phyloP scores from a whole-genome alignment of 2,797 vertebrate genomes.

The Phyllotis vaccarum region DNA sequence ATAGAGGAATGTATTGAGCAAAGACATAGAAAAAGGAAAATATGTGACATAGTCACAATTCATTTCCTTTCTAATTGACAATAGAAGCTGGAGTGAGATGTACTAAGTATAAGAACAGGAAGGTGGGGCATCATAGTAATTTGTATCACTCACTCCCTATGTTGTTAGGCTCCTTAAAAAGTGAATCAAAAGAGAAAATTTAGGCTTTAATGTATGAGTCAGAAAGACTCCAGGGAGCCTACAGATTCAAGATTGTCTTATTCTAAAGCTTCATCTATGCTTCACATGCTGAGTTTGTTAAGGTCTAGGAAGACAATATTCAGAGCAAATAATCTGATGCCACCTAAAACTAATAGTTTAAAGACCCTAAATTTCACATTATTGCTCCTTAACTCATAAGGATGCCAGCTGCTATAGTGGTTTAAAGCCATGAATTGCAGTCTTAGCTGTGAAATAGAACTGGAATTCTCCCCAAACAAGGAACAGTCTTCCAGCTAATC shows the following conservation, averaged over 20 bases:
- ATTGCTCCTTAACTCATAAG: constrained; percentile 11
- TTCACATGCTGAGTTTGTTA: constrained; percentile 9
- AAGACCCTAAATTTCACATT: constrained; percentile 35
- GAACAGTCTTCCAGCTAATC: constrained; percentile 17
- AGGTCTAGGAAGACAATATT: neutral
- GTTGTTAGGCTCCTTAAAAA: neutral
- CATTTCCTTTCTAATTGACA: neutral
- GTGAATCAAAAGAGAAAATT: neutral
- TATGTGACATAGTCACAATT: neutral
- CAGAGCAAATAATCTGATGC: constrained; percentile 29
- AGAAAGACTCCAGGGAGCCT: constrained; percentile 10
- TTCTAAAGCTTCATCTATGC: constrained; percentile 1
- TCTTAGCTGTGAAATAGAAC: constrained; percentile 40
- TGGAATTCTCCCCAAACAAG: constrained; percentile 1
- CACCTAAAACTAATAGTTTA: neutral
- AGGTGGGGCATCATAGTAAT: neutral
- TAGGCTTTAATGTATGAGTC: neutral
- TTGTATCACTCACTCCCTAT: constrained; percentile 9
- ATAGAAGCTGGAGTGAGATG: constrained; percentile 12
- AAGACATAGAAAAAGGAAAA: constrained; percentile 12
- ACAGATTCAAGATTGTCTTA: neutral
- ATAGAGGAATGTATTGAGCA: neutral
- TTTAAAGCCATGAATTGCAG: constrained; percentile 1
- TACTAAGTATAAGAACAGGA: neutral
- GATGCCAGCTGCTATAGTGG: constrained; percentile 29